Evolutionary conservation across 2,888 invertebrate genomes (phyloP).

Genomic region (Gandaritis pyraliata): DNA sequence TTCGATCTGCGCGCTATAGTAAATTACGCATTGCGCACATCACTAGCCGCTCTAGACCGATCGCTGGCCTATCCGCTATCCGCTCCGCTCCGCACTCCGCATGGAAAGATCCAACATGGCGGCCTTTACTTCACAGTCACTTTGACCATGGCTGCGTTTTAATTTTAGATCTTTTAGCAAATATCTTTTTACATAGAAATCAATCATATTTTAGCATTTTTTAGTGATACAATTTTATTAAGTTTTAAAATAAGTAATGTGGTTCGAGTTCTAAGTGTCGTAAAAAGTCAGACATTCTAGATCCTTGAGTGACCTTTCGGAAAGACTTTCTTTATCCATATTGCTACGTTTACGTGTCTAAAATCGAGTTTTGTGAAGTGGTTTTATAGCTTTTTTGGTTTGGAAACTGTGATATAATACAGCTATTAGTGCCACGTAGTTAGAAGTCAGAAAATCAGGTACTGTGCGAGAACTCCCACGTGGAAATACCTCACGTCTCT

Average conservation of each 20-base stretch:
- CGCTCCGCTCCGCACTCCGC: slow-evolving; percentile 41
- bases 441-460: slow-evolving; percentile 71
- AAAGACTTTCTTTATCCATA: slow-evolving; percentile 80
- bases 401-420: slow-evolving; percentile 71
- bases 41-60: slow-evolving; percentile 65
- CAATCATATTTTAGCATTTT: slow-evolving; percentile 58
- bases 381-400: slow-evolving; percentile 54
- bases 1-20: slow-evolving; percentile 49
- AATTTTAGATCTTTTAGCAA: slow-evolving; percentile 63
- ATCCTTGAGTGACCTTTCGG: slow-evolving; percentile 82
- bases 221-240: slow-evolving; percentile 64
- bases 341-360: slow-evolving; percentile 65
- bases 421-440: slow-evolving; percentile 68
- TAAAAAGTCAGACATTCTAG: slow-evolving; percentile 72
- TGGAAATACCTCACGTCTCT: slow-evolving; percentile 82
- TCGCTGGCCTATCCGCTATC: slow-evolving; percentile 46
- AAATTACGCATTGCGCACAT: slow-evolving; percentile 67
- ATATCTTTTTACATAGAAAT: slow-evolving; percentile 57
- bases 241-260: slow-evolving; percentile 67
- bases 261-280: slow-evolving; percentile 68
- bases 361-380: slow-evolving; percentile 56
- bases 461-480: slow-evolving; percentile 80
- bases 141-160: slow-evolving; percentile 71
- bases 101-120: slow-evolving; percentile 80
- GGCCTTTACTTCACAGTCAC: slow-evolving; percentile 76